A percentile compares a stretch with the other conserved stretches of the same genome.
Conservation (phyloP, 1,140 invertebrate genomes). For the Oncopeltus fasciatus region DNA sequence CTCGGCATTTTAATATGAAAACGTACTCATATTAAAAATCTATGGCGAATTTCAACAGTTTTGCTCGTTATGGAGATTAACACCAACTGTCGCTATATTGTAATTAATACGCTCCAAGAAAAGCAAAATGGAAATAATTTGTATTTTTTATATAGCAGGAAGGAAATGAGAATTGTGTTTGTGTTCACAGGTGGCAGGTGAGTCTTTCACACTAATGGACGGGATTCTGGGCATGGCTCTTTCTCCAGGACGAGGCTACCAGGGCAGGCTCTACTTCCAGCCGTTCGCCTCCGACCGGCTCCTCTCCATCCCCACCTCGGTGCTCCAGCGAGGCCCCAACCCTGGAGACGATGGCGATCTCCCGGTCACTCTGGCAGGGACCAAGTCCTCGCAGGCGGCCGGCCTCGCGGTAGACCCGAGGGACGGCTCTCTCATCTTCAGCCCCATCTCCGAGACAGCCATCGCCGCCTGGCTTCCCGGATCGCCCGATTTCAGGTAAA, state of each 20-base stretch:
- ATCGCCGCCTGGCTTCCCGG: conserved; percentile 57
- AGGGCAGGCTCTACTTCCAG: conserved; percentile 52
- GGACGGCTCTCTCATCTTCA: conserved; percentile 55
- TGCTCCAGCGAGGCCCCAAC: conserved; percentile 47
- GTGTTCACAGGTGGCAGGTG: conserved; percentile 31
- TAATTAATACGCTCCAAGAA: neutral
- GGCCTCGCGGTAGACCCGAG: conserved; percentile 49
- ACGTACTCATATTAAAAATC: too few species aligned
- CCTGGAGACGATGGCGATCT: conserved; percentile 44
- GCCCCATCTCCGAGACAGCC: conserved; percentile 59
- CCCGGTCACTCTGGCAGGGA: conserved; percentile 56
- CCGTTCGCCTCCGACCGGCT: conserved; percentile 66
- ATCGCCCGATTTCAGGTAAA: conserved; percentile 1
- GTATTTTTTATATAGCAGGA: too few species aligned
- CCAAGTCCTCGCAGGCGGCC: conserved; percentile 66
- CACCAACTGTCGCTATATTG: neutral
- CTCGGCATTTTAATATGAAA: too few species aligned
- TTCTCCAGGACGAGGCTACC: conserved; percentile 36
- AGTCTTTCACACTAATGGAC: conserved; percentile 59
- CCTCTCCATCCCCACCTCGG: conserved; percentile 56
- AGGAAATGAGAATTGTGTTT: neutral
- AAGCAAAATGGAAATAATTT: too few species aligned
- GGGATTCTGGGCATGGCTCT: conserved; percentile 63
- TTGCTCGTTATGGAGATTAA: neutral
- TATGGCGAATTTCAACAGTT: too few species aligned